Conservation (phyloP, 2,888 invertebrate genomes). For the Rhagophthalmus giganteus region DNA sequence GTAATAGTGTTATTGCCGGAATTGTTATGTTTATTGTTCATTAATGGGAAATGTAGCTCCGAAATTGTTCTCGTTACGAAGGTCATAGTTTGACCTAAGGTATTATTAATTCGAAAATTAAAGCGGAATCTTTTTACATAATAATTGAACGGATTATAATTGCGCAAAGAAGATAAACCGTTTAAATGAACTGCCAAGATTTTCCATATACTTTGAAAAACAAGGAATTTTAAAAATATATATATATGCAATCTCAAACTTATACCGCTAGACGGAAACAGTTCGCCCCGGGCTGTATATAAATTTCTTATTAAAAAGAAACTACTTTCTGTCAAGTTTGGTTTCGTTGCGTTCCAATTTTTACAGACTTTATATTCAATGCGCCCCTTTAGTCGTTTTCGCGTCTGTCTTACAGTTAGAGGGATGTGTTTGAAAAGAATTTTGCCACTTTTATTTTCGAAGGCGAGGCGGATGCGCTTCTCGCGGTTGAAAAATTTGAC, state of each 20-base stretch:
- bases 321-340: conserved; percentile 33
- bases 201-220: conserved; percentile 20
- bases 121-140: no score
- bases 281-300: conserved; percentile 30
- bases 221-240: conserved; percentile 19
- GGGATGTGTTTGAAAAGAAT: conserved; percentile 21
- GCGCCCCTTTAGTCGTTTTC: conserved; percentile 19
- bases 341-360: conserved; percentile 29
- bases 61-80: no score
- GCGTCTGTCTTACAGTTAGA: conserved; percentile 12
- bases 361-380: conserved; percentile 24
- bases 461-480: conserved; percentile 14
- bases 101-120: background rate
- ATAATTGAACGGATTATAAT: no score
- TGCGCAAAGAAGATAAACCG: no score
- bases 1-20: no score
- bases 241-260: conserved; percentile 29
- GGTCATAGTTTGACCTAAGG: no score
- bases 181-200: conserved; percentile 3
- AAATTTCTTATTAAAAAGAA: conserved; percentile 34
- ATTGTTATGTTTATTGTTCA: no score
- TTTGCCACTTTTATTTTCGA: conserved; percentile 12
- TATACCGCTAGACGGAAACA: conserved; percentile 25
- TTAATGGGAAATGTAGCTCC: no score
- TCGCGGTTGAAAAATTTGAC: no score